Base-by-base conservation (phyloP, 2,797 vertebrate species). In the Todus mexicanus region DNA sequence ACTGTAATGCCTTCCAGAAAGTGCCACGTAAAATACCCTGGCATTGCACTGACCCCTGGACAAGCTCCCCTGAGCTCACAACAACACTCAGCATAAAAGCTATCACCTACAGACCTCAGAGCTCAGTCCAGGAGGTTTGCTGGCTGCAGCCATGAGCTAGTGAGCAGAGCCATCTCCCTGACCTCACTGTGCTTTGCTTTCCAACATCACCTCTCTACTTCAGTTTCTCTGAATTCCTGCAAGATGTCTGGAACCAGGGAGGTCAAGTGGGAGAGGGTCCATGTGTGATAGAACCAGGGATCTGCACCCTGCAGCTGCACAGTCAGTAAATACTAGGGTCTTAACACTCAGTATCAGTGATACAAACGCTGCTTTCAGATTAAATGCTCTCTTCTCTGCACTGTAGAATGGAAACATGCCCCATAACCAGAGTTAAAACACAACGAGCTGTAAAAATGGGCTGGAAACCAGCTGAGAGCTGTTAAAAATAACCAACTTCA, bases 211-310 rank as follows among this genome's bases (percentile, higher is more conserved):
- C 8, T 74, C 42, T 48, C 69, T 26, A 11, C 8, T 73, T 48
- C 5, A 29, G 27, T 35, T 64, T 50, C 38, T 51, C 48, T n/a
- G 20, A 68, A n/a, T 16, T 29, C 48, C 60, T 53, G 26, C 1
- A 1, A 47, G 43, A 20, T 29, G 6, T 29, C 29, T 2, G 2
- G 38, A 57, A 11, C 16, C 26, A 33, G 43, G 18, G 42, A 37
- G 9, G 16, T 20, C 51, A 31, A 25, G 19, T 35, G 54, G 21
- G 42, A 72, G n/a, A 51, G 14, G 29, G 23, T 20, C 27, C 5
- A 6, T 0, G 1, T 43, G n/a, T 26, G 42, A 38, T 19, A 17
- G 38, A 19, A 8, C 25, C 6, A 9, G 33, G 33, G 18, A 6
- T n/a, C 12, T 79, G 74, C 57, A 50, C 31, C 27, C 37, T 75